These are phyloP conservation scores for Coelopa frigida DNA, from an alignment of 1,140 invertebrate species.

Conservation along the genomic window DNA sequence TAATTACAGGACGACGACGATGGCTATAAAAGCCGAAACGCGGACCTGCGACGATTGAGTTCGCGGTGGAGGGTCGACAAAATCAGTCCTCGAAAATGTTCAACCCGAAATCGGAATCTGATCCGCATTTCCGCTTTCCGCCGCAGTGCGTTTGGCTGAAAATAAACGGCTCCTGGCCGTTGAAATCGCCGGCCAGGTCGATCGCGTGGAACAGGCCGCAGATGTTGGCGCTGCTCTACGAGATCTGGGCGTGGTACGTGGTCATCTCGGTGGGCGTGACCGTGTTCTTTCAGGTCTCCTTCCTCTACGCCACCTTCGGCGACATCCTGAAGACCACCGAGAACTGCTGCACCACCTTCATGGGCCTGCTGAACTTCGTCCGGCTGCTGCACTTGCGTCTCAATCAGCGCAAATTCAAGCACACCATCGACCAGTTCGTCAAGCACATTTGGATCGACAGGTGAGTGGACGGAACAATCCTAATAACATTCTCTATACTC, in stretches of 20 bases:
- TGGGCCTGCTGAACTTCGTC: slow-evolving; percentile 37
- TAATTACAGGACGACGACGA: too few relatives aligned
- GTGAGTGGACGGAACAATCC: slow-evolving; percentile 18
- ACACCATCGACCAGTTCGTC: slow-evolving; percentile 27
- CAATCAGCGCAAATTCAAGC: slow-evolving; percentile 23
- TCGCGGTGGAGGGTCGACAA: too few relatives aligned
- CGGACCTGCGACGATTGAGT: too few relatives aligned
- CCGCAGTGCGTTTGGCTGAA: slow-evolving; percentile 38
- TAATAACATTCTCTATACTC: background rate
- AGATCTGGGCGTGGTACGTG: slow-evolving; percentile 33
- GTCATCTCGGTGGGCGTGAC: slow-evolving; percentile 33
- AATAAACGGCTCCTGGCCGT: slow-evolving; percentile 40
- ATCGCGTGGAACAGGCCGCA: background rate
- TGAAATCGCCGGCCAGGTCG: slow-evolving; percentile 13
- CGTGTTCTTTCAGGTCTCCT: slow-evolving; percentile 31
- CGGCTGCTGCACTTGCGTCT: slow-evolving; percentile 31
- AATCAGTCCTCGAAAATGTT: too few relatives aligned
- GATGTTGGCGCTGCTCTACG: slow-evolving; percentile 16
- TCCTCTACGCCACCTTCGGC: slow-evolving; percentile 25
- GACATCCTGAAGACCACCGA: slow-evolving; percentile 40
- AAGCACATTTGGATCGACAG: slow-evolving; percentile 35
- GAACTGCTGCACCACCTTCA: slow-evolving; percentile 41
- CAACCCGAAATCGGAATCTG: slow-evolving; percentile 12
- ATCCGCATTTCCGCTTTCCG: slow-evolving; percentile 26
- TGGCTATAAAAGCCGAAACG: too few relatives aligned